Evolutionary conservation across 30 jellyfish, hydroid and myxozoan species (phyloP).

Genomic region (Cassiopea xamachana): DNA sequence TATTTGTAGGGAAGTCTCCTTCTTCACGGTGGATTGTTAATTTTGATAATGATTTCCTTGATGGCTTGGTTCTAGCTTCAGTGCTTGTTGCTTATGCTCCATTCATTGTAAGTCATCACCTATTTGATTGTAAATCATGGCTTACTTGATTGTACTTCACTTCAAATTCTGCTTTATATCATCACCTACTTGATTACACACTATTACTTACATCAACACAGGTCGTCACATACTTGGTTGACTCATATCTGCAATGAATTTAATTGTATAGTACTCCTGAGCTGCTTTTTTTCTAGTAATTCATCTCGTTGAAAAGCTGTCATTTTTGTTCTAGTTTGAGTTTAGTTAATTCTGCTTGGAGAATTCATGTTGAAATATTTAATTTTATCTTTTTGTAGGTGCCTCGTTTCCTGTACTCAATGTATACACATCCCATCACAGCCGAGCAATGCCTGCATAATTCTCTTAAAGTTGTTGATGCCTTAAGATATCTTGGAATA

Average conservation of each 20-base stretch:
- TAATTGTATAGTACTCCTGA: too few relatives aligned
- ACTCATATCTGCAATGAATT: too few relatives aligned
- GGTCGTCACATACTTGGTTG: too few relatives aligned
- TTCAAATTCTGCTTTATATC: too few relatives aligned
- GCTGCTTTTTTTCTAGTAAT: too few relatives aligned
- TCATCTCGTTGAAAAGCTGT: too few relatives aligned
- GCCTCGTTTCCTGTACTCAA: conserved; percentile 58
- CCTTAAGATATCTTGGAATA: conserved; percentile 82
- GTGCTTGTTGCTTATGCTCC: conserved; percentile 94
- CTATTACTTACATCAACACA: too few relatives aligned
- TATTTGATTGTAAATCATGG: too few relatives aligned
- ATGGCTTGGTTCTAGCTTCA: conserved; percentile 95
- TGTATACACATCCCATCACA: conserved; percentile 91
- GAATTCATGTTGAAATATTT: not conserved
- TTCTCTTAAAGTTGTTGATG: conserved; percentile 81
- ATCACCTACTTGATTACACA: too few relatives aligned
- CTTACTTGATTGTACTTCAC: too few relatives aligned
- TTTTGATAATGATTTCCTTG: conserved; percentile 94
- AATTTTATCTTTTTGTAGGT: conserved; percentile 49
- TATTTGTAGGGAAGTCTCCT: conserved; percentile 71
- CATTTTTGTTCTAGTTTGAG: too few relatives aligned
- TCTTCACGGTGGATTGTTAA: conserved; percentile 97
- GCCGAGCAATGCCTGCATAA: conserved; percentile 97
- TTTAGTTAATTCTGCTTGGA: too few relatives aligned
- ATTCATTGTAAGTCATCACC: conserved; percentile 75